phyloP scores from a whole-genome alignment of 2,797 vertebrate species.

The Poecilia velifera region DNA sequence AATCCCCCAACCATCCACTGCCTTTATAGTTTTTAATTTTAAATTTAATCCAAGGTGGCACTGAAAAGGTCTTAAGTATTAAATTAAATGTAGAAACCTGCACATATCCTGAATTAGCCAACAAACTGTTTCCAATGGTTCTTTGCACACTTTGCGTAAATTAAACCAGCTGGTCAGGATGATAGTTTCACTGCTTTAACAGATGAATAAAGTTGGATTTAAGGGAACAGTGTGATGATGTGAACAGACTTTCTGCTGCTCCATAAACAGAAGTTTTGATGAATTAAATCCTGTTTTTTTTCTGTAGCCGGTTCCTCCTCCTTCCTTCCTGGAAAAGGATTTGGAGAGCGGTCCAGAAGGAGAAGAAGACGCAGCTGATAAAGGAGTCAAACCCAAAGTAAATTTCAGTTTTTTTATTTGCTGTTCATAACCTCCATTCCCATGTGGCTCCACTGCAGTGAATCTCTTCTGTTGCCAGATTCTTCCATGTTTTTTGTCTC shows the following conservation, averaged over 20 bases:
- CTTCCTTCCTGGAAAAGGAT: slow-evolving; percentile 68
- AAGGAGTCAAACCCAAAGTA: slow-evolving; percentile 75
- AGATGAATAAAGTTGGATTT: neutral
- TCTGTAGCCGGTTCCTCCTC: slow-evolving; percentile 62
- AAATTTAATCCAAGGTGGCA: no score
- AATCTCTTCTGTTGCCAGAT: slow-evolving; percentile 49
- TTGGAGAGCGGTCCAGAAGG: slow-evolving; percentile 72
- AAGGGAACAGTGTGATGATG: neutral
- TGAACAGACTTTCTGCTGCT: no score
- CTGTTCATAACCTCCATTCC: neutral
- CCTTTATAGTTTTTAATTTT: no score
- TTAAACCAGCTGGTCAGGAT: neutral
- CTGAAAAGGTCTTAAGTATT: no score
- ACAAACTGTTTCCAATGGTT: no score
- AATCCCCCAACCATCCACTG: no score
- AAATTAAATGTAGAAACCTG: no score
- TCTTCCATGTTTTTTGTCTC: slow-evolving; percentile 35
- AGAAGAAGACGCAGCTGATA: slow-evolving; percentile 65
- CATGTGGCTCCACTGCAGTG: slow-evolving; percentile 23
- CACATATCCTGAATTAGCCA: no score
- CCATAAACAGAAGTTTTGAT: neutral
- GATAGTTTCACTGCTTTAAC: neutral
- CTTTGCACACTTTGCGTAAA: no score
- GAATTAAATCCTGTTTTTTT: neutral
- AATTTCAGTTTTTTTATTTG: slow-evolving; percentile 8